phyloP scores from a whole-genome alignment of 2,113 vertebrate species.

The Mus musculus region GRCm39 chr10:108405501-108406000 shows the following conservation, averaged over 20 bases:
- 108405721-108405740: conserved; percentile 17
- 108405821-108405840: neutral
- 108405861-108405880: neutral
- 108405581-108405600: neutral
- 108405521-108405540: conserved; percentile 52
- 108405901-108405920: neutral
- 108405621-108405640: too few species aligned
- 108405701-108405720: neutral
- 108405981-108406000: neutral
- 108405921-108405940: neutral
- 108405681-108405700: conserved; percentile 52
- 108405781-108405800: conserved; percentile 47
- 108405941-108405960: neutral
- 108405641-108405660: neutral
- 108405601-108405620: neutral
- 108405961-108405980: neutral
- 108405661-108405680: neutral
- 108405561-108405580: conserved; percentile 53
- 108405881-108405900: neutral
- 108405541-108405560: conserved; percentile 43
- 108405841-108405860: neutral
- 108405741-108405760: conserved; percentile 45
- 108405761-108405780: conserved; percentile 3
- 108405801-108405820: conserved; percentile 40
- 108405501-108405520: conserved; percentile 29